Evolutionary conservation across 2,797 vertebrate species (phyloP).

Genomic region (Carapus acus): DNA sequence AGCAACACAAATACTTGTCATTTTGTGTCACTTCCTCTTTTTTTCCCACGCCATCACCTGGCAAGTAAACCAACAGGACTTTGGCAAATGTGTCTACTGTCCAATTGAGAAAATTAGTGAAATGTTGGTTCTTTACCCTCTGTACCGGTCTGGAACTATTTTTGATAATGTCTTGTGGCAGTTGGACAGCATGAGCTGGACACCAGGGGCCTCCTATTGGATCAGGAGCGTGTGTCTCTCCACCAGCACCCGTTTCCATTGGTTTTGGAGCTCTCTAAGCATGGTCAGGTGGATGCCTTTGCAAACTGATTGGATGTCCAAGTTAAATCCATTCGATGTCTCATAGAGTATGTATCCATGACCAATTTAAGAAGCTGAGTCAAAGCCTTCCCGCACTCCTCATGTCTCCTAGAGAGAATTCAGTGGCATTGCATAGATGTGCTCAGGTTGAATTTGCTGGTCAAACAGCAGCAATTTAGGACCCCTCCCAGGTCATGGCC

Average conservation of each 20-base stretch:
- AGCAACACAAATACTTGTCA: conserved; percentile 18
- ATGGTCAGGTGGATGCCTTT: conserved; percentile 53
- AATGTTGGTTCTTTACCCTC: conserved; percentile 53
- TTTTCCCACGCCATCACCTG: conserved; percentile 30
- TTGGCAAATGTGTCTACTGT: conserved; percentile 55
- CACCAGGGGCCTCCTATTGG: conserved; percentile 52
- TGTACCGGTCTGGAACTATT: conserved; percentile 30
- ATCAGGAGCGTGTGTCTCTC: conserved; percentile 54
- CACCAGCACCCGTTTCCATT: conserved; percentile 51
- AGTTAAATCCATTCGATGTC: conserved; percentile 61
- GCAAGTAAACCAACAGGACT: conserved; percentile 61
- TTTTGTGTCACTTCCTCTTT: conserved; percentile 21
- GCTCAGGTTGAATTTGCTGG: conserved; percentile 57
- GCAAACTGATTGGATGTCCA: conserved; percentile 63
- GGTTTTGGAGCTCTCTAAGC: conserved; percentile 56
- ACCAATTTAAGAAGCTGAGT: conserved; percentile 65
- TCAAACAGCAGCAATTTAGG: conserved; percentile 46
- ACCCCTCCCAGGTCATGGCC: conserved; percentile 46
- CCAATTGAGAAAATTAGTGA: conserved; percentile 44
- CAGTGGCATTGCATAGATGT: conserved; percentile 46
- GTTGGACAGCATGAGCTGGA: conserved; percentile 32
- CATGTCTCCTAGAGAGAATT: conserved; percentile 44
- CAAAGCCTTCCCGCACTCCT: conserved; percentile 67
- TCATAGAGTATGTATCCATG: conserved; percentile 59
- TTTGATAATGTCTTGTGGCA: conserved; percentile 34